Evolutionary conservation across 2,113 vertebrate species (phyloP).

Genomic region (Prionailurus bengalensis): DNA sequence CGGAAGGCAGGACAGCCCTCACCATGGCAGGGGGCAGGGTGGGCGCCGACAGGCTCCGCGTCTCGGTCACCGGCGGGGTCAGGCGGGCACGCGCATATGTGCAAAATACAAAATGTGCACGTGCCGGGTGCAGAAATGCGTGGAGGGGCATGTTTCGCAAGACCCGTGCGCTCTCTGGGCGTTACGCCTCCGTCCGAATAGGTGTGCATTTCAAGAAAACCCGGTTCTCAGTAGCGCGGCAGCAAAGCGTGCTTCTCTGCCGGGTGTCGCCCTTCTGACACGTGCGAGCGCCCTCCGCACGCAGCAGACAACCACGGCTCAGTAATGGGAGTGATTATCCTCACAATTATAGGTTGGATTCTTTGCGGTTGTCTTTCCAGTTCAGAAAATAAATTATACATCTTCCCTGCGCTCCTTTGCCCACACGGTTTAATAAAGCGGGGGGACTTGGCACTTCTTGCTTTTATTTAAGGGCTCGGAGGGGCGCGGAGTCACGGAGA

Average conservation of each 20-base stretch:
- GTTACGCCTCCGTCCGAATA: background rate
- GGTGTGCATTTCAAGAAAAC: conserved; percentile 33
- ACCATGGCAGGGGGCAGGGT: rapidly evolving
- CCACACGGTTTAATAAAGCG: conserved; percentile 53
- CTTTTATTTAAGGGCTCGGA: conserved; percentile 45
- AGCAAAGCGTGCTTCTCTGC: conserved; percentile 42
- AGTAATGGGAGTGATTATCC: conserved; percentile 69
- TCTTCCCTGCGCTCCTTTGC: conserved; percentile 58
- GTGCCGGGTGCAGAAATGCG: background rate
- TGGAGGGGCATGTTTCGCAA: rapidly evolving
- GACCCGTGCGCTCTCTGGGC: rapidly evolving
- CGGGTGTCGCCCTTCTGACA: conserved; percentile 73
- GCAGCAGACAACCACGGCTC: conserved; percentile 67
- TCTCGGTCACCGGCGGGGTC: background rate
- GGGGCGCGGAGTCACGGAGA: conserved; percentile 70
- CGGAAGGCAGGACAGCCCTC: rapidly evolving
- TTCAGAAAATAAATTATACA: conserved; percentile 73
- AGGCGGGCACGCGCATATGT: rapidly evolving
- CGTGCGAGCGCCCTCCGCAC: conserved; percentile 55
- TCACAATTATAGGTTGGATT: conserved; percentile 74
- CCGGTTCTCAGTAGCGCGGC: conserved; percentile 61
- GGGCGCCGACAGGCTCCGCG: rapidly evolving
- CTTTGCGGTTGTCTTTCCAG: conserved; percentile 70
- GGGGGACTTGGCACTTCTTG: conserved; percentile 54
- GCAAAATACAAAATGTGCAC: background rate